phyloP scores from a whole-genome alignment of 2,797 vertebrate species.

The Champsocephalus gunnari region DNA sequence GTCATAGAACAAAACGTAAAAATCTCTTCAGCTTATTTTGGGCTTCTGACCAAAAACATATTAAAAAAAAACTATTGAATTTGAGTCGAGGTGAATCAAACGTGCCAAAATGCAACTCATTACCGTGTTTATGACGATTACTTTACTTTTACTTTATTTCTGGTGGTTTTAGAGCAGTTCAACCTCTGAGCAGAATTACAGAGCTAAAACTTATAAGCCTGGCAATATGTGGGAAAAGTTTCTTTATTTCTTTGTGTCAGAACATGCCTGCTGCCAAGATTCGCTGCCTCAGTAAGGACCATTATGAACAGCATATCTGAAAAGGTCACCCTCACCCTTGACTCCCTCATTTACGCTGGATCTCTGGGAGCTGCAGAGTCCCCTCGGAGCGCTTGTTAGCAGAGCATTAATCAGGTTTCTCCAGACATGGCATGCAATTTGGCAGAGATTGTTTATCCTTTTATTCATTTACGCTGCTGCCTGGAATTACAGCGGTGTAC shows the following conservation, averaged over 20 bases:
- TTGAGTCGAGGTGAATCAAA: no score
- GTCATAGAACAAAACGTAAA: no score
- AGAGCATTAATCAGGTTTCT: conserved; percentile 59
- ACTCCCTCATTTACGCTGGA: conserved; percentile 49
- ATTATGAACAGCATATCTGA: conserved; percentile 41
- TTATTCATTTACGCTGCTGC: conserved; percentile 6
- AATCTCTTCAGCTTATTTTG: no score
- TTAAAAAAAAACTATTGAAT: no score
- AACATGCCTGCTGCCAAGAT: conserved; percentile 10
- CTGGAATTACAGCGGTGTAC: conserved; percentile 17
- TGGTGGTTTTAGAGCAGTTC: background rate
- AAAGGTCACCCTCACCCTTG: conserved; percentile 60
- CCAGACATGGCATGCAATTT: conserved; percentile 45
- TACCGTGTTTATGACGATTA: no score
- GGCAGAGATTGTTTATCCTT: conserved; percentile 26
- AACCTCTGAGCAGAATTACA: background rate
- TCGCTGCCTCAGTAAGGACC: background rate
- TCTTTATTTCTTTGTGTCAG: background rate
- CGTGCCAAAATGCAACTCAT: no score
- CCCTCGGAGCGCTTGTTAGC: conserved; percentile 50
- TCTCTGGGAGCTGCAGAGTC: conserved; percentile 25
- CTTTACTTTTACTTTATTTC: no score
- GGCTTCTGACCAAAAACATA: no score
- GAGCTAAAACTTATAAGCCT: background rate
- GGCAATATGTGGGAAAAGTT: conserved; percentile 2